Conservation (phyloP, 2,888 invertebrate species). For the Stictocephala bisonia region DNA sequence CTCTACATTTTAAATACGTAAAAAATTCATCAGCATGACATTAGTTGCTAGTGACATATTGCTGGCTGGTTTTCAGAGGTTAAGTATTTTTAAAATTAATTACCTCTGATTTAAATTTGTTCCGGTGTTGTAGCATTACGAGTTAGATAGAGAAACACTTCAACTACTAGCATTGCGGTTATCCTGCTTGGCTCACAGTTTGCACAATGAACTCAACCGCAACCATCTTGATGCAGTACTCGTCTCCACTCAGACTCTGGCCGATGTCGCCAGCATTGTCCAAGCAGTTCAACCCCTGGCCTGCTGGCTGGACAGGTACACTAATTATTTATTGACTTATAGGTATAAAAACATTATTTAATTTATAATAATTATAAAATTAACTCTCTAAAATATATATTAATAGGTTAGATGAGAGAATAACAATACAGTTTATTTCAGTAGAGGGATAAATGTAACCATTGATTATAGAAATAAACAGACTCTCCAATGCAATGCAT, state of each 20-base stretch:
- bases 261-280: constrained; percentile 87
- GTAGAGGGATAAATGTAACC: too few relatives aligned
- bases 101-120: too few relatives aligned
- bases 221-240: constrained; percentile 69
- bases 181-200: constrained; percentile 83
- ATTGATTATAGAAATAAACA: too few relatives aligned
- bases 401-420: too few relatives aligned
- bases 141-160: constrained; percentile 90
- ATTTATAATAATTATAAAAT: too few relatives aligned
- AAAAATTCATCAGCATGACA: too few relatives aligned
- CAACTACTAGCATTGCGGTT: constrained; percentile 88
- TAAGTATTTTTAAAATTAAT: background rate
- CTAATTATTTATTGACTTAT: too few relatives aligned
- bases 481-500: too few relatives aligned
- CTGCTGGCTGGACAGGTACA: constrained; percentile 88
- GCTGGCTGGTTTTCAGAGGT: background rate
- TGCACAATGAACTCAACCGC: constrained; percentile 76
- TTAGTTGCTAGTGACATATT: background rate
- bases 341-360: too few relatives aligned
- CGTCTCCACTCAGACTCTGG: constrained; percentile 82
- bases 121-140: constrained; percentile 82
- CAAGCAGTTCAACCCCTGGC: constrained; percentile 87
- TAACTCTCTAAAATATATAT: too few relatives aligned
- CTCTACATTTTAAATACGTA: too few relatives aligned
- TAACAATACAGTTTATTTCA: too few relatives aligned